Evolutionary conservation across 2,113 vertebrate genomes (phyloP).

Genomic region (Heterocephalus glaber): DNA sequence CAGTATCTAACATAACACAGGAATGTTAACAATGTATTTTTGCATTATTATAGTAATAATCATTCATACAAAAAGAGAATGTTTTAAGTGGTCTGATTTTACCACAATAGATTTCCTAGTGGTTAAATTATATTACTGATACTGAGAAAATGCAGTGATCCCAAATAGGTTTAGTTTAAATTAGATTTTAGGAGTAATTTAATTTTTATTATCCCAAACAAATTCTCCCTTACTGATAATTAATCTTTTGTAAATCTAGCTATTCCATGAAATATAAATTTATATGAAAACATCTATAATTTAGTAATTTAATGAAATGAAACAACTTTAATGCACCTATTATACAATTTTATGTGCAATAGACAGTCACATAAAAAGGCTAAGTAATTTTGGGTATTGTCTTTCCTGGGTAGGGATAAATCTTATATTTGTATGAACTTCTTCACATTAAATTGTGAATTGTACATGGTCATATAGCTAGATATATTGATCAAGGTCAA

Average conservation of each 20-base stretch:
- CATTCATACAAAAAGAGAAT: background rate
- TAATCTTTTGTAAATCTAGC: background rate
- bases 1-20: background rate
- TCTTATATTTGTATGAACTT: background rate
- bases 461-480: background rate
- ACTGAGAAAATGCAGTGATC: background rate
- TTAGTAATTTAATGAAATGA: constrained; percentile 31
- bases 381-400: background rate
- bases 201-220: constrained; percentile 10
- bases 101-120: background rate
- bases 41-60: background rate
- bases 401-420: background rate
- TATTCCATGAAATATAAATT: background rate
- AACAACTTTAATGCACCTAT: background rate
- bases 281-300: constrained; percentile 7
- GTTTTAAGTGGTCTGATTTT: constrained; percentile 6
- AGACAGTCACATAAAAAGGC: background rate
- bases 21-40: constrained; percentile 45
- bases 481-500: background rate
- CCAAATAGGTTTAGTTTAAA: background rate
- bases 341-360: background rate
- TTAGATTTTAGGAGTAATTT: constrained; percentile 9
- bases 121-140: background rate
- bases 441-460: background rate
- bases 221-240: background rate